phyloP scores from a whole-genome alignment of 2,113 vertebrate genomes.

The Dinomys branickii region DNA sequence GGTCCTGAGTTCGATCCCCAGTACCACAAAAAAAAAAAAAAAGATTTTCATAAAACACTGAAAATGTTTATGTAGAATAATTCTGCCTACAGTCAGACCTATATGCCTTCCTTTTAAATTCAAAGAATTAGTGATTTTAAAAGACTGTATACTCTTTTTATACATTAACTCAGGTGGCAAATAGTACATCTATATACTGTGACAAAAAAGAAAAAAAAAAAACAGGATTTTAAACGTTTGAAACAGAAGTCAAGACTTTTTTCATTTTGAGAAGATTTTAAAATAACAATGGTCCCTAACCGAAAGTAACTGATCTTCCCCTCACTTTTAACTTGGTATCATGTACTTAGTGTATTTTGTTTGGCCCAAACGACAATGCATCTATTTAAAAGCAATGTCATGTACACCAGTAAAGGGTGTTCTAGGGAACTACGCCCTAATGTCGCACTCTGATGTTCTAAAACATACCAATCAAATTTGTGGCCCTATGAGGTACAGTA shows the following conservation, averaged over 20 bases:
- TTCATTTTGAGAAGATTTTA: slow-evolving; percentile 25
- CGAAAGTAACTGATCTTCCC: slow-evolving; percentile 22
- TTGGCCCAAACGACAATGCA: slow-evolving; percentile 53
- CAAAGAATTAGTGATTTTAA: slow-evolving; percentile 5
- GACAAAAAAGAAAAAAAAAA: neutral
- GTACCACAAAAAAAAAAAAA: too few relatives aligned
- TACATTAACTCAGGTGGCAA: slow-evolving; percentile 11
- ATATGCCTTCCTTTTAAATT: slow-evolving; percentile 47
- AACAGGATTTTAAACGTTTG: neutral
- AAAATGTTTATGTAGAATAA: slow-evolving; percentile 53
- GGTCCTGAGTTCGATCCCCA: too few relatives aligned
- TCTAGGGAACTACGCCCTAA: slow-evolving; percentile 31
- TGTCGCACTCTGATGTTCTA: neutral
- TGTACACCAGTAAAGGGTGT: neutral
- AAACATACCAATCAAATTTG: neutral
- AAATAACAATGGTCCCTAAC: slow-evolving; percentile 42
- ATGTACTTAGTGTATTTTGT: neutral
- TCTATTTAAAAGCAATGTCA: slow-evolving; percentile 34
- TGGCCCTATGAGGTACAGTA: neutral
- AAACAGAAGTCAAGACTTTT: slow-evolving; percentile 29
- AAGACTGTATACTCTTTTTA: neutral
- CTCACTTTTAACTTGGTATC: slow-evolving; percentile 46
- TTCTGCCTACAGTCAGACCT: slow-evolving; percentile 31
- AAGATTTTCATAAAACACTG: slow-evolving; percentile 47
- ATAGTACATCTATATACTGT: slow-evolving; percentile 14